Evolutionary conservation across 2,797 vertebrate species (phyloP), one percentile per base, ranked within the genome.

Genomic region (Danionella dracula): DNA sequence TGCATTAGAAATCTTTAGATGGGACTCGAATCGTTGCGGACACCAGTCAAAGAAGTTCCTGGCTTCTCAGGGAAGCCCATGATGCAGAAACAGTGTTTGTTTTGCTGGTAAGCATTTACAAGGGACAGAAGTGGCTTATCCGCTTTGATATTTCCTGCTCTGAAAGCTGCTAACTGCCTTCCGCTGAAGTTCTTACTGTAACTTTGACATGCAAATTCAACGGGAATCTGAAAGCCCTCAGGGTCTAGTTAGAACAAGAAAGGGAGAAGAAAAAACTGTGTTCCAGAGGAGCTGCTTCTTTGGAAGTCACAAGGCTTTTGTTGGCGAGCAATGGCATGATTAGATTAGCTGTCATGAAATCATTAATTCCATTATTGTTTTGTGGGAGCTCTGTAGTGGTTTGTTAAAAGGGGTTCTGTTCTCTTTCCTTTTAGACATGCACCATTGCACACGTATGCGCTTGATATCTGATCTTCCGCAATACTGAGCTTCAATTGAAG

Each of bases 201-300:
- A 74, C 70, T 73, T 74, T 73, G 67, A 76, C 69, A 70, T 71
- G 74, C 65, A 71, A 70, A 74, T 65, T 40, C 55, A 66, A 58
- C 50, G 66, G 29, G 58, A 60, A 60, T 60, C 50, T 51, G 51
- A 57, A 66, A 46, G 66, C 71, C 74, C 63, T 41, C 35, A 45
- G 71, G 73, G 74, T 49, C 44, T 42, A 38, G 58, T 67, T 58
- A 61, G 51, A 72, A 61, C 23, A 48, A 76, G 66, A 58, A 59
- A 67, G 48, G 4, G 50, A 10, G 46, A 31, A 34, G 46, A 40
- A 35, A 58, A 50, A 27, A 44, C 9, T 32, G 11, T 23, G 7
- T 20, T 20, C 9, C 31, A 40, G 38, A 35, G 42, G 45, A 10
- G 57, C 34, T 10, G 40, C 38, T n/a, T 37, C 34, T n/a, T n/a